These are phyloP conservation scores for Drosophila tsacasi DNA, from an alignment of 1,140 invertebrate species.

Conservation along the genomic window DNA sequence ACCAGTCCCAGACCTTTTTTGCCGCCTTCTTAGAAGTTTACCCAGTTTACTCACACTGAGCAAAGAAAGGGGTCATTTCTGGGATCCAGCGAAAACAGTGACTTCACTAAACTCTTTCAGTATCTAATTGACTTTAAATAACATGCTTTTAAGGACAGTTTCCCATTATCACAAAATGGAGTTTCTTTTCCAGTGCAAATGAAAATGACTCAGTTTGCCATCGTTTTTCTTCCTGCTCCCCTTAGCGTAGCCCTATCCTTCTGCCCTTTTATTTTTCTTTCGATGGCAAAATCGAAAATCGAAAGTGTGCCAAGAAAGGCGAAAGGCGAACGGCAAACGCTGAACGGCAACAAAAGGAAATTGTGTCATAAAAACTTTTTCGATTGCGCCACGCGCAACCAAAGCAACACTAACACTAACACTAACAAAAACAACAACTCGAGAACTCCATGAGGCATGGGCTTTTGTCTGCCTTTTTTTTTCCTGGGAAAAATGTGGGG, in stretches of 20 bases:
- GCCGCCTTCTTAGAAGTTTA: conserved; percentile 12
- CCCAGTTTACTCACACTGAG: background rate
- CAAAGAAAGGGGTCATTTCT: background rate
- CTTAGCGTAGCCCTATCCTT: background rate
- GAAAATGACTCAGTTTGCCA: conserved; percentile 33
- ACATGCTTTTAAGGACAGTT: background rate
- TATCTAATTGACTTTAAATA: too few relatives aligned
- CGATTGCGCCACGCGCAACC: conserved; percentile 71
- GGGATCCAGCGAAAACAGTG: background rate
- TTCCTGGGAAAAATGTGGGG: background rate
- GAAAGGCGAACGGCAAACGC: conserved; percentile 21
- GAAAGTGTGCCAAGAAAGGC: conserved; percentile 77
- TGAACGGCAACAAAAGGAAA: conserved; percentile 70
- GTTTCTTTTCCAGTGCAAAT: conserved; percentile 9
- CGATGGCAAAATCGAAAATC: conserved; percentile 76
- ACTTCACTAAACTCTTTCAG: background rate
- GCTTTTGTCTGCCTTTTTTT: conserved; percentile 53
- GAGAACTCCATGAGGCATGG: conserved; percentile 53
- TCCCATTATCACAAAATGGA: background rate
- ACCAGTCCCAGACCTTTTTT: conserved; percentile 24
- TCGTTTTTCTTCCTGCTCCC: background rate
- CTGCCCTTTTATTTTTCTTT: conserved; percentile 15
- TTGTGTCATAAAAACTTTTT: conserved; percentile 83
- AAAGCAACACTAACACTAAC: conserved; percentile 51
- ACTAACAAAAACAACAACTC: conserved; percentile 30